Evolutionary conservation across 2,888 invertebrate genomes (phyloP), one percentile per base, ranked within the genome.

Genomic region (Malthinus seriepunctatus): DNA sequence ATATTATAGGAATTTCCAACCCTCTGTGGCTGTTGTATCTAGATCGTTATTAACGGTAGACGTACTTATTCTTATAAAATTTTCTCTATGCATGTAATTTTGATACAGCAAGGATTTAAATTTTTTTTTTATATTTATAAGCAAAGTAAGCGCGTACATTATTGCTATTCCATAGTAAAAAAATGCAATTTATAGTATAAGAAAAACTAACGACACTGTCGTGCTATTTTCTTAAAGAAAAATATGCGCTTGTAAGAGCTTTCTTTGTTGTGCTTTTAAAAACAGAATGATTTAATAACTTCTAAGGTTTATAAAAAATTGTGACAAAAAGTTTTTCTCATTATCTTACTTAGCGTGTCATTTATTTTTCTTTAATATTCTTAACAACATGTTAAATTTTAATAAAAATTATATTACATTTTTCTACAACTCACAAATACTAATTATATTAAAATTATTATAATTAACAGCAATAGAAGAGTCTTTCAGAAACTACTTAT

Each of bases 201-300:
- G 10, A 38, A 42, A 42, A 42, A 42, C 39, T 42, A 42, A 42
- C 23, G 39, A 42, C 39, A 23, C 15, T 42, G 39, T 42, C 15
- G 14, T 15, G 39, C 39, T 42, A 42, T n/a, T 42, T 42, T 23
- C 14, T 42, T 23, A 42, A 42, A 15, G 39, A 10, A 42, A n/a
- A 23, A 42, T 42, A 23, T 14, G 39, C 39, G 14, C 39, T 42
- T 15, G 39, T 42, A 42, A 42, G 23, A 42, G 39, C 39, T 42
- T 42, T 42, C 39, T 42, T 42, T 42, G 14, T 42, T 15, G 23
- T 15, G 39, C 39, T 42, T 42, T 42, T 42, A 42, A 42, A 14
- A 42, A 42, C 39, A 23, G 15, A 42, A 42, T 42, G 39, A 42
- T 42, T 42, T 42, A 42, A 42, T 42, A 42, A 42, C 15, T 42